These are phyloP conservation scores for Melanotaenia nigrans DNA, from an alignment of 2,797 vertebrate genomes.

Conservation along the genomic window DNA sequence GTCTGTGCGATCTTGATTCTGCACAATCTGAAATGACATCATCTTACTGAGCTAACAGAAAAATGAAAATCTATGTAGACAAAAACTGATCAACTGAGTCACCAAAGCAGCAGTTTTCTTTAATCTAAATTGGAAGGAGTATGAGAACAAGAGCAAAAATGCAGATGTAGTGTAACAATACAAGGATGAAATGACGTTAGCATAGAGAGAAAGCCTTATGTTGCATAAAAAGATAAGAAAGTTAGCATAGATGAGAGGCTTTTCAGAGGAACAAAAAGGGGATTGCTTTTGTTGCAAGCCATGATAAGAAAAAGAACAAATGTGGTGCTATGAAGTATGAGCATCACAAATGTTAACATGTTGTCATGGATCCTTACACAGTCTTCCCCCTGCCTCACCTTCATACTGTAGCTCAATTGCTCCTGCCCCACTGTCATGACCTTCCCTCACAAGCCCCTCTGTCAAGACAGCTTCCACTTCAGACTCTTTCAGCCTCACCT, in stretches of 20 bases:
- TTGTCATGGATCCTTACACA: conserved; percentile 60
- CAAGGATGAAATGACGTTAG: conserved; percentile 8
- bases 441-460: conserved; percentile 55
- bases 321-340: conserved; percentile 57
- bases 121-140: not conserved
- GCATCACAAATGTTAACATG: conserved; percentile 55
- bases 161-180: conserved; percentile 4
- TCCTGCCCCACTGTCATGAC: conserved; percentile 48
- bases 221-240: conserved; percentile 27
- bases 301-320: conserved; percentile 60
- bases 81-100: conserved; percentile 27
- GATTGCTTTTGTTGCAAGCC: conserved; percentile 38
- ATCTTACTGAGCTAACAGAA: conserved; percentile 34
- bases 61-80: conserved; percentile 26
- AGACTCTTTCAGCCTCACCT: conserved; percentile 56
- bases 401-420: conserved; percentile 29
- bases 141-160: not conserved
- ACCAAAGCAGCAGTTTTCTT: conserved; percentile 17
- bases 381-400: conserved; percentile 23
- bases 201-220: conserved; percentile 25
- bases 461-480: conserved; percentile 53
- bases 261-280: conserved; percentile 29
- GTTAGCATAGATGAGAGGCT: conserved; percentile 14
- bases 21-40: conserved; percentile 63
- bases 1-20: conserved; percentile 36